Conservation (phyloP, 2,113 vertebrate species). For the Manacus vitellinus region DNA sequence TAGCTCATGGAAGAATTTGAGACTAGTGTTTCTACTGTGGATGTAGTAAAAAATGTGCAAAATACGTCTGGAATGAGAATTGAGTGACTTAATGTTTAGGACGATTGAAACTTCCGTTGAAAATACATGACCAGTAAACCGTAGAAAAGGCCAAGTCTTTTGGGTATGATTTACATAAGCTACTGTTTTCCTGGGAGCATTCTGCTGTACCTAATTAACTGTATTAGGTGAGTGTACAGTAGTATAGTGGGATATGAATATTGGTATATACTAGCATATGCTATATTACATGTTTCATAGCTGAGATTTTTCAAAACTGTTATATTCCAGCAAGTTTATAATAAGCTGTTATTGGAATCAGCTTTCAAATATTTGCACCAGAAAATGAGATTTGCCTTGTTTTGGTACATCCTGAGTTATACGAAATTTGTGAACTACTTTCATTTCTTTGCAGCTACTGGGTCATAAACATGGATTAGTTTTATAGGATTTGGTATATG, state of each 20-base stretch:
- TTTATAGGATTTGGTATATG: conserved; percentile 52
- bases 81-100: neutral
- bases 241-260: neutral
- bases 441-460: conserved; percentile 51
- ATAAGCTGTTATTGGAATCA: neutral
- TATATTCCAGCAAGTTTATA: neutral
- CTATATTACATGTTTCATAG: neutral
- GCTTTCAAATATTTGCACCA: conserved; percentile 18
- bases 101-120: neutral
- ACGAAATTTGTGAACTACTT: conserved; percentile 38
- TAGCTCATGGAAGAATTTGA: neutral
- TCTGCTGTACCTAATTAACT: neutral
- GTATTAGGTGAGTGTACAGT: neutral
- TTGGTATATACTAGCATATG: neutral
- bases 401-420: neutral
- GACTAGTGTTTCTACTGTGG: neutral
- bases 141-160: neutral
- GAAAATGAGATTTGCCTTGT: conserved; percentile 43
- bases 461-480: conserved; percentile 54
- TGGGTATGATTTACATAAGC: neutral
- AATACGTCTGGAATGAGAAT: neutral
- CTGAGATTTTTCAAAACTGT: neutral
- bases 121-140: neutral
- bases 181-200: neutral
- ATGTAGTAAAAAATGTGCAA: neutral